phyloP scores from a whole-genome alignment of 2,888 invertebrate genomes.

The Andrena bicolor region DNA sequence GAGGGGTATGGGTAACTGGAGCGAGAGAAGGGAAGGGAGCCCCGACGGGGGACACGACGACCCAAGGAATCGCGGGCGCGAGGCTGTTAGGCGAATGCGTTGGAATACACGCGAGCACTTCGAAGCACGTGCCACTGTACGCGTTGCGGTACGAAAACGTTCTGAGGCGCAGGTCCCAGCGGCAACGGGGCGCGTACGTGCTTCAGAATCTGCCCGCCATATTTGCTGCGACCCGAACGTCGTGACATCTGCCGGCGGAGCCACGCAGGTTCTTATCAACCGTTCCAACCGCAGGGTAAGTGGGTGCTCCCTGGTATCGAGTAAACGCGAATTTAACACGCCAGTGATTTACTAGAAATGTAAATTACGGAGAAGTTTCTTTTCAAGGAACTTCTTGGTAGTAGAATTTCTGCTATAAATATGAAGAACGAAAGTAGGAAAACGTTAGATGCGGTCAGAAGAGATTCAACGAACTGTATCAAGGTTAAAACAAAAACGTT shows the following conservation, averaged over 20 bases:
- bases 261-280: background rate
- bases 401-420: too few relatives aligned
- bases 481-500: too few relatives aligned
- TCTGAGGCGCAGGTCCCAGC: constrained; percentile 66
- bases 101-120: constrained; percentile 11
- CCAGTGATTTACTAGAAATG: too few relatives aligned
- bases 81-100: background rate
- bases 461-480: too few relatives aligned
- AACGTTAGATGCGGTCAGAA: too few relatives aligned
- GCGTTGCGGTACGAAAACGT: constrained; percentile 68
- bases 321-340: background rate
- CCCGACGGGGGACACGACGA: background rate
- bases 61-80: constrained; percentile 31
- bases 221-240: background rate
- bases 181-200: constrained; percentile 29
- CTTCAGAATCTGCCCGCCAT: constrained; percentile 51
- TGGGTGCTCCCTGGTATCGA: too few relatives aligned
- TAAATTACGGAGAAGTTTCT: too few relatives aligned
- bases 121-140: constrained; percentile 60
- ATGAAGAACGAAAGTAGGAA: too few relatives aligned
- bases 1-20: background rate
- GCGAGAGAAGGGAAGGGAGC: too few relatives aligned
- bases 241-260: constrained; percentile 37
- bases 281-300: background rate
- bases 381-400: too few relatives aligned